Base-by-base conservation (phyloP, 1,140 invertebrate species). In the Drosophila lacteicornis region DNA sequence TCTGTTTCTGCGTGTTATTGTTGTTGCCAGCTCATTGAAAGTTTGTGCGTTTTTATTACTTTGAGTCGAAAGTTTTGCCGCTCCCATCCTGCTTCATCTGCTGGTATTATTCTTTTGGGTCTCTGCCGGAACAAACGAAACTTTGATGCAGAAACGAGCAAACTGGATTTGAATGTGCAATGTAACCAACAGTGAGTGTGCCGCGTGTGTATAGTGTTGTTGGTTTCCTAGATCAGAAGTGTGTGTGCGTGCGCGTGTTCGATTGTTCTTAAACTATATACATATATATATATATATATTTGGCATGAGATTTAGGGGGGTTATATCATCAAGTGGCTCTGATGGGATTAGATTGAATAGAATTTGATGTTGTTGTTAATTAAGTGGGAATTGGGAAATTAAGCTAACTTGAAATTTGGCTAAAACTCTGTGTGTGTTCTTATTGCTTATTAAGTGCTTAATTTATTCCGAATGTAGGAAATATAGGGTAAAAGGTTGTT, bases 41-140 rank as follows among this genome's bases (percentile, higher is more conserved):
- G 84, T 87, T 87, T 75, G 73, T 88, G 84, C 84, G 84, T 87
- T 88, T 87, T 90, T 90, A 90, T 90, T 90, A 84, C 81, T 77
- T 84, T 88, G 59, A 57, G 70, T 83, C 70, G 75, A 90, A 83
- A 77, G 71, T 76, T 79, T 79, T 60, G 49, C 25, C 55, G 19
- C 25, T 11, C 11, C 33, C n/a, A 36, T 36, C 33, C 33, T 36
- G 33, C 12, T 12, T 4, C 33, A 22, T 69, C 25, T 47, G 61
- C 50, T 46, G 49, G 75, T 78, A 83, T 83, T 77, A 83, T 83
- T 66, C 74, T 78, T 77, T 73, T 57, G 76, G 78, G 65, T 57
- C 25, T 57, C 25, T 27, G 61, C 49, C 49, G 47, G 42, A 75
- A 50, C 40, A 69, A 68, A 66, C 47, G 49, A 71, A 81, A 81